These are phyloP conservation scores for Danio aesculapii DNA, from an alignment of 2,797 vertebrate genomes.

Conservation along the genomic window DNA sequence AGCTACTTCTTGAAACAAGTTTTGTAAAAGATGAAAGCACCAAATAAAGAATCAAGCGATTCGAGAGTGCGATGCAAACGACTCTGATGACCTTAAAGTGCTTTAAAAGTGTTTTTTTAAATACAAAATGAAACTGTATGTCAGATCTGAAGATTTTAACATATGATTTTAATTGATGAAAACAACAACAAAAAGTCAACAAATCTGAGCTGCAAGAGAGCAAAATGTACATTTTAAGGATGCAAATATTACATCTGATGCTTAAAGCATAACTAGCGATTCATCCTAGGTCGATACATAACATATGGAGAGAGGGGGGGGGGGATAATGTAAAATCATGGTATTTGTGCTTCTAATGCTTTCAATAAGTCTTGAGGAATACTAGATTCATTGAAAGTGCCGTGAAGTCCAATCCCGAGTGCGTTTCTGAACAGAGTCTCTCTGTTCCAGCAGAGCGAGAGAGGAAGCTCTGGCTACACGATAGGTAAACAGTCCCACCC, in stretches of 20 bases:
- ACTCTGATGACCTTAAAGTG: too few species aligned
- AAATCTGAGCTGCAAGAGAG: not conserved
- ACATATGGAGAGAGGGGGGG: too few species aligned
- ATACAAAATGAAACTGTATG: too few species aligned
- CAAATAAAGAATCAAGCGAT: too few species aligned
- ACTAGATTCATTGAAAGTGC: not conserved
- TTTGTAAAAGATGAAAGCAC: too few species aligned
- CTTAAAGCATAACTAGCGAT: not conserved
- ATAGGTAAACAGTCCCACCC: conserved; percentile 75
- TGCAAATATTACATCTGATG: too few species aligned
- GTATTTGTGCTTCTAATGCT: not conserved
- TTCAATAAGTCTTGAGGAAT: not conserved
- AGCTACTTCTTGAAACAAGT: too few species aligned
- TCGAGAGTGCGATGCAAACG: too few species aligned
- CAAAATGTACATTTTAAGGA: not conserved
- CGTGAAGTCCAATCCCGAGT: not conserved
- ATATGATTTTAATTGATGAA: too few species aligned
- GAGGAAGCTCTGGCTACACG: conserved; percentile 45
- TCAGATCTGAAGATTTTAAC: too few species aligned
- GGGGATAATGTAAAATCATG: not conserved
- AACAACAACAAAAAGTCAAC: not conserved
- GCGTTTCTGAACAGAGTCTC: conserved; percentile 39
- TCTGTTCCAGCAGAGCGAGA: conserved; percentile 48
- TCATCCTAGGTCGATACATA: not conserved
- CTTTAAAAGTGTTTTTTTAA: too few species aligned